These are phyloP conservation scores for Gymnopithys bicolor DNA, from an alignment of 2,797 vertebrate genomes.

Conservation along the genomic window DNA sequence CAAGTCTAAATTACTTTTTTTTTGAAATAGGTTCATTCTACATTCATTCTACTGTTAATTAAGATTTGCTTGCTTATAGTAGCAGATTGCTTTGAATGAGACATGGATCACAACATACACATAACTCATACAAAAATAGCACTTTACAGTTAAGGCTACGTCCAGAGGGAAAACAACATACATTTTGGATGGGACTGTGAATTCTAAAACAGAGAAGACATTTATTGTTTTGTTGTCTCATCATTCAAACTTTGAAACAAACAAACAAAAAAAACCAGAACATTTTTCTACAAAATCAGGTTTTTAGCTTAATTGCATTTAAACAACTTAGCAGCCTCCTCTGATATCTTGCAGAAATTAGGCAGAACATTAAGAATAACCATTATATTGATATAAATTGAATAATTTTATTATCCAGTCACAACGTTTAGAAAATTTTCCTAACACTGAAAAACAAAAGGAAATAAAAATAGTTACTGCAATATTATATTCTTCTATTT, in stretches of 20 bases:
- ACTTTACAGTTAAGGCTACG: background rate
- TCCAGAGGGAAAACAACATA: background rate
- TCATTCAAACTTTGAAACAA: background rate
- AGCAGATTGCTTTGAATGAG: background rate
- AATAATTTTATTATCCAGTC: background rate
- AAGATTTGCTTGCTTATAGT: background rate
- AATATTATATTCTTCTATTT: background rate
- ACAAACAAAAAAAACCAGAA: background rate
- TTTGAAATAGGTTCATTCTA: background rate
- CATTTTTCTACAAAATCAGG: background rate
- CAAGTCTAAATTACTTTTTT: background rate
- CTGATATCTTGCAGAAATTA: background rate
- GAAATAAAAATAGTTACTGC: background rate
- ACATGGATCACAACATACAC: background rate
- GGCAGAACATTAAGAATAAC: background rate
- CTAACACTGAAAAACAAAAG: background rate
- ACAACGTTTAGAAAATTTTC: background rate
- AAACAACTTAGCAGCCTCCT: background rate
- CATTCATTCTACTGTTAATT: background rate
- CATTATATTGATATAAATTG: background rate
- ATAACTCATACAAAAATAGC: background rate
- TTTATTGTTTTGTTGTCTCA: background rate
- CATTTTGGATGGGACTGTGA: background rate
- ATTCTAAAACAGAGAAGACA: background rate
- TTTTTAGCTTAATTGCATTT: background rate